Evolutionary conservation across 2,113 vertebrate genomes (phyloP).

Genomic region (Stomatorhinus ivindoensis): DNA sequence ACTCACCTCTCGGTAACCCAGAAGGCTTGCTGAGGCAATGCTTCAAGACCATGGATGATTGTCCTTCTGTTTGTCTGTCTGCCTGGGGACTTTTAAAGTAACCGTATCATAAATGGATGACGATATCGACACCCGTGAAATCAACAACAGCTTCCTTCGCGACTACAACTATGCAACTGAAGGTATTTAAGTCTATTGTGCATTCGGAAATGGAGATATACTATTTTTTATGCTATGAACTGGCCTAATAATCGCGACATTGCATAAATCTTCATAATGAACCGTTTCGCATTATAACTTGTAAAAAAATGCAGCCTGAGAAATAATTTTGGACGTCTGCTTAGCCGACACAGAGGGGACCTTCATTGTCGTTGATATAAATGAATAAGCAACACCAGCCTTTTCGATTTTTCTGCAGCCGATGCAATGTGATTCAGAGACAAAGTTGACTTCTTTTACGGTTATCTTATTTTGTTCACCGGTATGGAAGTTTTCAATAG

Average conservation of each 20-base stretch:
- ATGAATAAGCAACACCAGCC: not conserved
- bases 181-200: constrained; percentile 52
- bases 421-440: not conserved
- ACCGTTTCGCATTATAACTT: not conserved
- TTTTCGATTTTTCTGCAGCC: not conserved
- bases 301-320: not conserved
- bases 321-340: not conserved
- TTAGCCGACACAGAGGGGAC: not conserved
- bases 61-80: constrained; percentile 48
- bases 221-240: not conserved
- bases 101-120: constrained; percentile 75
- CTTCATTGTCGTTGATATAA: not conserved
- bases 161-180: constrained; percentile 82
- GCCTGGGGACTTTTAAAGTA: constrained; percentile 54
- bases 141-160: constrained; percentile 80
- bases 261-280: not conserved
- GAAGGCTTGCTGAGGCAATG: constrained; percentile 55
- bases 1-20: constrained; percentile 45
- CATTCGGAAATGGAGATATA: not conserved
- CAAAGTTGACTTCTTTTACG: not conserved
- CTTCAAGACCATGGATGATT: constrained; percentile 71
- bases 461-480: not conserved
- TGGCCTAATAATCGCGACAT: not conserved
- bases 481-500: not conserved
- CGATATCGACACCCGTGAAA: constrained; percentile 77